phyloP scores from a whole-genome alignment of 2,113 vertebrate genomes.

The Mesembrinibis cayennensis region DNA sequence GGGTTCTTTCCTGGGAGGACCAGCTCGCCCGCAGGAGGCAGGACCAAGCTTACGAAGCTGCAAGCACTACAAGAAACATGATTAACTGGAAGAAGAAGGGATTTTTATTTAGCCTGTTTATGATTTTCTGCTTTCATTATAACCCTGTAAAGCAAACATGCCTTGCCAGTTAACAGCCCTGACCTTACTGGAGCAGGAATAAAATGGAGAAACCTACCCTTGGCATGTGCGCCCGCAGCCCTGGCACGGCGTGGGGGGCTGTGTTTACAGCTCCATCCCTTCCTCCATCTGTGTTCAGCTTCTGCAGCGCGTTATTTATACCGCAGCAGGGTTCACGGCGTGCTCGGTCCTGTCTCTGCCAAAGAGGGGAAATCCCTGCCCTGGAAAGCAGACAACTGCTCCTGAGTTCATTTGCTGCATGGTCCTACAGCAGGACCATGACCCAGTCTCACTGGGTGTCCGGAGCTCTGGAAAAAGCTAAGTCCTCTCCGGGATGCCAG shows the following conservation, averaged over 20 bases:
- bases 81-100: not conserved
- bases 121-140: not conserved
- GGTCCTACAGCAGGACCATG: not conserved
- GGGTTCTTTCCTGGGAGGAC: not conserved
- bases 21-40: not conserved
- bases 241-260: not conserved
- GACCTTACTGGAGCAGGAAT: not conserved
- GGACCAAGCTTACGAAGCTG: not conserved
- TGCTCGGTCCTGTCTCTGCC: not conserved
- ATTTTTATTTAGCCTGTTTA: not conserved
- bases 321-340: not conserved
- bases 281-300: not conserved
- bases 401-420: accelerated
- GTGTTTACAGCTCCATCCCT: not conserved
- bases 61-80: not conserved
- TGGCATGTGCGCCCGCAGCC: not conserved
- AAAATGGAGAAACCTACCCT: not conserved
- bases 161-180: not conserved
- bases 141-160: not conserved
- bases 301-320: accelerated
- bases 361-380: not conserved
- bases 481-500: not conserved
- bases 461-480: not conserved
- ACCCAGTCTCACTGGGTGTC: accelerated
- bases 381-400: not conserved